Evolutionary conservation across 2,113 vertebrate genomes (phyloP).

Genomic region (Cottus gobio): DNA sequence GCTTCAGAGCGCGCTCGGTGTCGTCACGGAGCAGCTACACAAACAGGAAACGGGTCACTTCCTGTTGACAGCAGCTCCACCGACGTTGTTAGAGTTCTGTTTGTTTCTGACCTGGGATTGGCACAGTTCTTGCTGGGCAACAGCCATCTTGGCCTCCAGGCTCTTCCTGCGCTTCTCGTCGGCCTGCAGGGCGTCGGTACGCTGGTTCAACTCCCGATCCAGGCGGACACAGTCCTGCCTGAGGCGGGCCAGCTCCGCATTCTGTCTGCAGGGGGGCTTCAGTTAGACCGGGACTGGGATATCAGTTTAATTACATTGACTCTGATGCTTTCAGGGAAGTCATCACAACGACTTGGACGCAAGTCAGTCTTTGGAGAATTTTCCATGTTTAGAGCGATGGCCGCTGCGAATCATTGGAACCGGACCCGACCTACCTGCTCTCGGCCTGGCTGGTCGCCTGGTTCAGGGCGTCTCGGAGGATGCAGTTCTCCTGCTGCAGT

Average conservation of each 20-base stretch:
- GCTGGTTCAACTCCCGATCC: constrained; percentile 8
- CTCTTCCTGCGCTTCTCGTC: neutral
- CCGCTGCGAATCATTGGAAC: too few species aligned
- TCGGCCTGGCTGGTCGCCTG: constrained; percentile 41
- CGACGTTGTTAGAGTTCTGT: neutral
- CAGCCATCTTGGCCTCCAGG: constrained; percentile 20
- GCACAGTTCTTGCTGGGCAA: neutral
- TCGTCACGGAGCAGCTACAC: neutral
- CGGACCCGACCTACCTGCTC: constrained; percentile 21
- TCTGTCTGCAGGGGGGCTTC: constrained; percentile 12
- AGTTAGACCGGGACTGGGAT: neutral
- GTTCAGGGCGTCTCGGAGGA: constrained; percentile 42
- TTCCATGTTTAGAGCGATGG: too few species aligned
- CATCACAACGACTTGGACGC: too few species aligned
- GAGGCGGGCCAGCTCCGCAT: constrained; percentile 23
- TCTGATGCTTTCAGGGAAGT: too few species aligned
- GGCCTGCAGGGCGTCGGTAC: neutral
- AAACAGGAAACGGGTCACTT: neutral
- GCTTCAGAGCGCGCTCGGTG: constrained; percentile 8
- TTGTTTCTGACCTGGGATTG: neutral
- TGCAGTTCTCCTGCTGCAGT: constrained; percentile 45
- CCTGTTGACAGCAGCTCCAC: neutral
- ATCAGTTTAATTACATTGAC: too few species aligned
- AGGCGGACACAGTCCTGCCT: constrained; percentile 21
- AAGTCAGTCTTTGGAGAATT: too few species aligned